Evolutionary conservation across 2,888 invertebrate species (phyloP), one percentile per base, ranked within the genome.

Genomic region (Drosophila peninsularis): DNA sequence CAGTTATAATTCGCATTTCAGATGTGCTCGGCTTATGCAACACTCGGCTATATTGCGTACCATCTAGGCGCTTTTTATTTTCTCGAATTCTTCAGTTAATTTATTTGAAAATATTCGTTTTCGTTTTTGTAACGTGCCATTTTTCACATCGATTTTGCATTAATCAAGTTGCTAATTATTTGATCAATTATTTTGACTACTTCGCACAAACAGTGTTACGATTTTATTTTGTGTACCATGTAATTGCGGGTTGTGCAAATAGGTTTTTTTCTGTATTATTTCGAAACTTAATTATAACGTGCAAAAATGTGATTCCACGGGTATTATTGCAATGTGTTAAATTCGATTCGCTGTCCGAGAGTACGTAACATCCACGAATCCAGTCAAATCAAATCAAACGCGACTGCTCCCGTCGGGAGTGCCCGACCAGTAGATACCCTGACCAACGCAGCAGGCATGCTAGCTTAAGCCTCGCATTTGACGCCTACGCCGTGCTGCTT

Each of bases 221-320:
- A 30, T 17, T 54, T 54, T 19, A 50, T 55, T 45, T 56, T 47
- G 47, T 70, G 32, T 50, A 34, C 36, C 37, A 60, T 57, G 27
- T 73, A 84, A 72, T 65, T 68, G 58, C 27, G 57, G 37, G 41
- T 53, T 30, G 44, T 37, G 42, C 47, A 63, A 56, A 45, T 47
- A 49, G 32, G 30, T 36, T 62, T 45, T 45, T 49, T 42, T 44
- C 45, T 49, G 30, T 30, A 30, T 30, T 45, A 30, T 47, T 79
- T 70, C 53, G 55, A 62, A 71, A 61, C 39, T 75, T 77, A 82
- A 82, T 65, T 82, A 80, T 74, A 74, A 76, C 88, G 86, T 88
- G 83, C 61, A 82, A 88, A 85, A 78, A 88, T 88, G 69, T 66
- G 58, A 76, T 66, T 64, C 66, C 64, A 62, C 84, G 65, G 54